A percentile compares a stretch with the other conserved stretches of the same genome.
Conservation (phyloP, 1,140 invertebrate genomes). For the Nephila pilipes region DNA sequence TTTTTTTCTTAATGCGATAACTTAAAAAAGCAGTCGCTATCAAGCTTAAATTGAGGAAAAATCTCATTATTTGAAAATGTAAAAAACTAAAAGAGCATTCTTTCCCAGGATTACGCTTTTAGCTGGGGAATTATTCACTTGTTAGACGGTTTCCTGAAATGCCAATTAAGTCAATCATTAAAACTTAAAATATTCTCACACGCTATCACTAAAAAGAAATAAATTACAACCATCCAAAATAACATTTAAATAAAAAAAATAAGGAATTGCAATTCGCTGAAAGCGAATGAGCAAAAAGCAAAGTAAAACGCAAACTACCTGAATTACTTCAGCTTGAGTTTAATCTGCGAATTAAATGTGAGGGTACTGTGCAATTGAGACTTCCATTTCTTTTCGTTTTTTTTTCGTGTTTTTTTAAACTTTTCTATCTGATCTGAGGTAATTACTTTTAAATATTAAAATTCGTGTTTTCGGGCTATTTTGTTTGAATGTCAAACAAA, state of each 20-base stretch:
- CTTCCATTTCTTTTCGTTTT: neutral
- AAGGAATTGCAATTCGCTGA: neutral
- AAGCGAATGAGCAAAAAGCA: neutral
- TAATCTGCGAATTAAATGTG: neutral
- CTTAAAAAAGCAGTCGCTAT: no score
- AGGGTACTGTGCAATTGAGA: neutral
- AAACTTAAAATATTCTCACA: neutral
- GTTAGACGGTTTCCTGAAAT: neutral
- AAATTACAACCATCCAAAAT: neutral
- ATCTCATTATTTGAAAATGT: neutral
- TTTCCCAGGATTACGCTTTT: neutral
- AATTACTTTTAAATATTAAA: neutral
- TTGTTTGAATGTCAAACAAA: neutral
- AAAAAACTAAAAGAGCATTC: neutral
- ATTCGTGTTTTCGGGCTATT: neutral
- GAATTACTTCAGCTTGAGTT: neutral
- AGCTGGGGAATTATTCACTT: neutral
- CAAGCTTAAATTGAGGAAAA: no score
- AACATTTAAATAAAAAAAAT: neutral
- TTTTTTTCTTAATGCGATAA: no score
- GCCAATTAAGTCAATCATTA: slow-evolving; percentile 9
- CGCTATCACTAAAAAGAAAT: neutral
- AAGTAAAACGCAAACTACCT: neutral
- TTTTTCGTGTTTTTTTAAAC: neutral
- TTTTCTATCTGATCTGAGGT: neutral